Conservation (phyloP, 37 sponge, comb jelly and placozoan genomes). For the Chondrosia reniformis region DNA sequence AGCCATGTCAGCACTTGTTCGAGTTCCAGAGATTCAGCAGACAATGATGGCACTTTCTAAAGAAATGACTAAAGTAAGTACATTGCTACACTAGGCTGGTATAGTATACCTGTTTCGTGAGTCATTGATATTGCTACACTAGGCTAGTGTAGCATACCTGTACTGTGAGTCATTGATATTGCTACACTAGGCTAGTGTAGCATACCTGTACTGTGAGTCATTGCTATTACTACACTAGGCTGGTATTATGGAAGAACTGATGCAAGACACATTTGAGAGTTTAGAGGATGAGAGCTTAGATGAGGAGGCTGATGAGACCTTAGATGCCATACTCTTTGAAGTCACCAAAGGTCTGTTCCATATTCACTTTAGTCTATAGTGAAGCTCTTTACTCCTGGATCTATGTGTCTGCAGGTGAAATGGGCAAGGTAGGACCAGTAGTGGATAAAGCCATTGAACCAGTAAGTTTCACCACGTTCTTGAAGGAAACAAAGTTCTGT, state of each 20-base stretch:
- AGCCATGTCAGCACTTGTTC: constrained; percentile 82
- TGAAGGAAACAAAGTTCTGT: too few species aligned
- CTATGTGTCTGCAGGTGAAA: too few species aligned
- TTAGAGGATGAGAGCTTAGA: constrained; percentile 95
- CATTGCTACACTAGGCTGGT: constrained; percentile 71
- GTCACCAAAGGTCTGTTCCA: constrained; percentile 75
- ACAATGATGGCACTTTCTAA: constrained; percentile 90
- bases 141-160: neutral
- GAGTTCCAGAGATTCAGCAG: constrained; percentile 81
- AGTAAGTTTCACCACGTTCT: too few species aligned
- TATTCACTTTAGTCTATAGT: neutral
- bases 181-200: too few species aligned
- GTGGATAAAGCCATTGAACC: too few species aligned
- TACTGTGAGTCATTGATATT: neutral
- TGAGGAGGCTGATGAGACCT: constrained; percentile 87
- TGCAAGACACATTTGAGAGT: constrained; percentile 93
- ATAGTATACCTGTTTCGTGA: constrained; percentile 13
- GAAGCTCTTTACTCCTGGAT: too few species aligned
- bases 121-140: neutral
- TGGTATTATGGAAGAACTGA: constrained; percentile 96
- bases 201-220: neutral
- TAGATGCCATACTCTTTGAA: constrained; percentile 96
- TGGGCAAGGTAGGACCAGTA: too few species aligned
- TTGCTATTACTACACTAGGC: constrained; percentile 46
- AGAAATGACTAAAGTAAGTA: constrained; percentile 90